These are phyloP conservation scores for Athripsodes cinereus DNA, from an alignment of 2,888 invertebrate species.

Conservation along the genomic window DNA sequence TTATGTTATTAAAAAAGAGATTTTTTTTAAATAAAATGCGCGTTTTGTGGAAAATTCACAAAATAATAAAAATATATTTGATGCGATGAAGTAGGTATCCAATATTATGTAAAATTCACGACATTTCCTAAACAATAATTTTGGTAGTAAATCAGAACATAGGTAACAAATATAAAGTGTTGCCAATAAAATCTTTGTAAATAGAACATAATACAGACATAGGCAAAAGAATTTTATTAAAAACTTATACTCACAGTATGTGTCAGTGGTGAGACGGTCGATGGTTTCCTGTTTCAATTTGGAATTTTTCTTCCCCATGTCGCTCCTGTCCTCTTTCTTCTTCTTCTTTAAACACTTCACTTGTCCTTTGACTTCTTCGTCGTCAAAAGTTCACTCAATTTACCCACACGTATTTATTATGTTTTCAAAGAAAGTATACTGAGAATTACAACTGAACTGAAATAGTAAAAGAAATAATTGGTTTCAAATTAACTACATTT, in stretches of 20 bases:
- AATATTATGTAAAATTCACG: no score
- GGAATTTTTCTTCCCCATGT: slow-evolving; percentile 93
- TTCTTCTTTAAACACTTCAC: neutral
- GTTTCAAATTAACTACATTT: neutral
- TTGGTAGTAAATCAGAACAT: no score
- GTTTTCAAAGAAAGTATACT: neutral
- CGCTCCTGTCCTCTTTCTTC: neutral
- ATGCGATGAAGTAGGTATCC: no score
- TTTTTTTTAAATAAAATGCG: no score
- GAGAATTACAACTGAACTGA: neutral
- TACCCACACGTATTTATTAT: neutral
- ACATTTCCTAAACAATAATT: no score
- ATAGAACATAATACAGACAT: no score
- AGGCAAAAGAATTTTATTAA: no score
- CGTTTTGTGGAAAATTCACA: no score
- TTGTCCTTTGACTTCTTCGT: neutral
- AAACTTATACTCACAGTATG: slow-evolving; percentile 65
- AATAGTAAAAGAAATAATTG: neutral
- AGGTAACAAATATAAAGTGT: no score
- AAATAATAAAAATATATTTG: no score
- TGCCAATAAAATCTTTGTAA: no score
- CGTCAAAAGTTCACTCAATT: neutral
- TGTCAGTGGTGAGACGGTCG: slow-evolving; percentile 83
- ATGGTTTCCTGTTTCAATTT: slow-evolving; percentile 95
- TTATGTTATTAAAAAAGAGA: no score